phyloP scores from a whole-genome alignment of 1,140 invertebrate species.

The Lepidostoma basale region DNA sequence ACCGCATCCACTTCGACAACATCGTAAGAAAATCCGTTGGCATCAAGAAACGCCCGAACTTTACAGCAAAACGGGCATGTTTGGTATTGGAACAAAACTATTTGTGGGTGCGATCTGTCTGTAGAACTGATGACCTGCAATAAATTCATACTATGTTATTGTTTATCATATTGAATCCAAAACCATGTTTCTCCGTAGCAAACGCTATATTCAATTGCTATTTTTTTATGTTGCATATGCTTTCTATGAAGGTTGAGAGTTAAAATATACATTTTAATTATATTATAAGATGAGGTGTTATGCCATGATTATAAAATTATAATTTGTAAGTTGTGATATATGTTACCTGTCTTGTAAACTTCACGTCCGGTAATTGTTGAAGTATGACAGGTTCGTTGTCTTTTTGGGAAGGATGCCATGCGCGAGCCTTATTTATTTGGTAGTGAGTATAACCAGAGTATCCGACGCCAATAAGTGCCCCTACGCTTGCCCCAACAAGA shows the following conservation, averaged over 20 bases:
- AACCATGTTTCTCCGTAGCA: background rate
- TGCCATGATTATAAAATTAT: background rate
- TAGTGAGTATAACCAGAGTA: constrained; percentile 60
- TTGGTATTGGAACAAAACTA: constrained; percentile 94
- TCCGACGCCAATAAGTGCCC: constrained; percentile 54
- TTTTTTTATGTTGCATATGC: background rate
- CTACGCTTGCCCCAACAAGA: constrained; percentile 57
- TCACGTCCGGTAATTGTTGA: constrained; percentile 51
- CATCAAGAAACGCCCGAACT: constrained; percentile 92
- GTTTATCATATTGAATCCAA: background rate
- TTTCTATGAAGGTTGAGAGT: background rate
- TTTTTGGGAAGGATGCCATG: constrained; percentile 39
- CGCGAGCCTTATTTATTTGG: constrained; percentile 51
- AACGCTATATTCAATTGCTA: background rate
- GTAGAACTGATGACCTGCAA: constrained; percentile 66
- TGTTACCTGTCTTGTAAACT: constrained; percentile 54
- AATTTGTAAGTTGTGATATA: background rate
- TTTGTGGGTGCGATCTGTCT: constrained; percentile 77
- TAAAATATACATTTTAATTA: background rate
- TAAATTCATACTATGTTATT: background rate
- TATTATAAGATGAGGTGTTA: background rate
- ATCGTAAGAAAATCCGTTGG: constrained; percentile 92
- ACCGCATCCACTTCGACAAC: constrained; percentile 97
- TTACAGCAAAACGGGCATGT: constrained; percentile 99
- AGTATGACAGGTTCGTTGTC: constrained; percentile 52